phyloP scores from a whole-genome alignment of 1,140 invertebrate genomes.

The Heliothis virescens region DNA sequence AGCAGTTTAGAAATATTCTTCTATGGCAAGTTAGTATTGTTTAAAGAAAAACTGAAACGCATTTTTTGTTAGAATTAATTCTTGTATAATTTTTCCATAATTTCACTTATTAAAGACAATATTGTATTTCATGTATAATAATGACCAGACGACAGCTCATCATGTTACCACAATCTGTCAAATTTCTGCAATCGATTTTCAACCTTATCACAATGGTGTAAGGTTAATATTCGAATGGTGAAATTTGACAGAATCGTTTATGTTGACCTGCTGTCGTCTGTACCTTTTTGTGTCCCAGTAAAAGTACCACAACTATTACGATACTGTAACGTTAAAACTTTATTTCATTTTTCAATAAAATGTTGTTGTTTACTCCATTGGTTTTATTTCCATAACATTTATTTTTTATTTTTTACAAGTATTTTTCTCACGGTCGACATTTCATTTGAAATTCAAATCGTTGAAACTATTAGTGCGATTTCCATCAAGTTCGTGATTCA shows the following conservation, averaged over 20 bases:
- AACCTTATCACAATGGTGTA: too few relatives aligned
- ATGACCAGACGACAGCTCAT: too few relatives aligned
- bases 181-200: too few relatives aligned
- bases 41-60: too few relatives aligned
- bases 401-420: neutral
- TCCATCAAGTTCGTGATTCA: neutral
- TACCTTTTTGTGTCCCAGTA: neutral
- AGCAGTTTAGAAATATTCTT: too few relatives aligned
- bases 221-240: too few relatives aligned
- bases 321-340: neutral
- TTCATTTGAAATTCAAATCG: neutral
- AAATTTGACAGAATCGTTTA: too few relatives aligned
- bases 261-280: too few relatives aligned
- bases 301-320: neutral
- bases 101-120: constrained; percentile 14
- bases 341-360: constrained; percentile 34
- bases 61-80: too few relatives aligned
- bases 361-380: constrained; percentile 30
- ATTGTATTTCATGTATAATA: neutral
- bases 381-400: neutral
- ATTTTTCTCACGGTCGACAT: too few relatives aligned
- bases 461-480: neutral
- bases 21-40: too few relatives aligned
- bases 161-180: too few relatives aligned
- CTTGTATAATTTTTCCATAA: neutral